These are phyloP conservation scores for Magallana ariakensis DNA, from an alignment of 1,140 invertebrate species.

Conservation along the genomic window DNA sequence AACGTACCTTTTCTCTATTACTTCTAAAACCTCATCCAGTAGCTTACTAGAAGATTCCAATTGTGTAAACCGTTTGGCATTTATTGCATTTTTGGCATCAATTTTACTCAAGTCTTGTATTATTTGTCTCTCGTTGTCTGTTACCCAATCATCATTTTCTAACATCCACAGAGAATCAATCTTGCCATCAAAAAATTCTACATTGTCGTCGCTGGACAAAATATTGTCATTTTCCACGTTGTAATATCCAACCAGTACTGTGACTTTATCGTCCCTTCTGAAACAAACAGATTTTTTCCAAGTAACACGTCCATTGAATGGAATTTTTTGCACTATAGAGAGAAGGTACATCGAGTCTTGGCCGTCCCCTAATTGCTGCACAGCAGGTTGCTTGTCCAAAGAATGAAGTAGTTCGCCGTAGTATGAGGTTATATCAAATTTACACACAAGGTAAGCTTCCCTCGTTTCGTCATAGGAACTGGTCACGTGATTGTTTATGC, in stretches of 20 bases:
- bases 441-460: conserved; percentile 23
- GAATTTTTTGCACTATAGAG: conserved; percentile 10
- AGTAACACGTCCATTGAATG: background rate
- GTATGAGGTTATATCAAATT: conserved; percentile 16
- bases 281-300: conserved; percentile 13
- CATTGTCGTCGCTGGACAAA: background rate
- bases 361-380: background rate
- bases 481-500: background rate
- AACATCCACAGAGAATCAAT: background rate
- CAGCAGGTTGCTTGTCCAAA: background rate
- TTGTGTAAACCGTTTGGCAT: background rate
- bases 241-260: background rate
- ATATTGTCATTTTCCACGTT: background rate
- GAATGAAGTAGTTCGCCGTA: background rate
- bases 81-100: background rate
- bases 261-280: background rate
- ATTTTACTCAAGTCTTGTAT: background rate
- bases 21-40: background rate
- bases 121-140: background rate
- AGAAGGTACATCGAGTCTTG: background rate
- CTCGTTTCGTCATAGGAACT: background rate
- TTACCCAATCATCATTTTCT: background rate
- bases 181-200: background rate
- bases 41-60: background rate
- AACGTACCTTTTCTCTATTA: background rate